Base-by-base conservation (phyloP, 1,140 invertebrate genomes). In the Camponotus vicinus region DNA sequence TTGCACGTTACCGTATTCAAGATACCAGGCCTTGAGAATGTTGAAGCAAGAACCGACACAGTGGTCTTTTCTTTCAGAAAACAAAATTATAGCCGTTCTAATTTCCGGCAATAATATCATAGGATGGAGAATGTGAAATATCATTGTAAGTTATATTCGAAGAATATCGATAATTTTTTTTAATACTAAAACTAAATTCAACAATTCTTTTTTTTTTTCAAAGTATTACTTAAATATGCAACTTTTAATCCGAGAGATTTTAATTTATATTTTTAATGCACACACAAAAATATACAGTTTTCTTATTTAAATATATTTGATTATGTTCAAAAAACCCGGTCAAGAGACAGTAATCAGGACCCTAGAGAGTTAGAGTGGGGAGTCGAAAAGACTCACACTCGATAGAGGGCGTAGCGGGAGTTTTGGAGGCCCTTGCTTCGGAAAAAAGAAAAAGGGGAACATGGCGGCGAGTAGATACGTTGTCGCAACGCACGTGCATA, bases 11-110 rank as follows among this genome's bases (percentile, higher is more conserved):
- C 79, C 71, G 15, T 63, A 73, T 63, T 37, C 79, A 55, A 83
- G 79, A 83, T 83, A 75, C 55, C 69, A 63, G 69, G 42, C 79
- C 79, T 75, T 61, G 69, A 49, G 79, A 73, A 61, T 63, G 32
- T 32, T 63, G 40, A 75, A 71, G 55, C 79, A 75, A 83, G 45
- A 83, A 73, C 73, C 64, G 34, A 70, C 55, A 82, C 69, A 83
- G 79, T 82, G 66, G 66, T 75, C 69, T 83, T 64, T 83, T 83
- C 79, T 83, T 75, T 83, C 32, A 83, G 69, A 49, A 83, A 83
- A 83, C 69, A 83, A 75, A 83, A 83, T 83, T 83, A 83, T 63
- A 73, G 27, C n/a, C 79, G 57, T 18, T 34, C 27, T 83, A 73
- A 75, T 83, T 75, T 83, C 79, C 69, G 79, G 79, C 57, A 69